Evolutionary conservation across 92 coral and sea anemone species (phyloP), one percentile per base, ranked within the genome.

Genomic region (Nematostella vectensis): DNA sequence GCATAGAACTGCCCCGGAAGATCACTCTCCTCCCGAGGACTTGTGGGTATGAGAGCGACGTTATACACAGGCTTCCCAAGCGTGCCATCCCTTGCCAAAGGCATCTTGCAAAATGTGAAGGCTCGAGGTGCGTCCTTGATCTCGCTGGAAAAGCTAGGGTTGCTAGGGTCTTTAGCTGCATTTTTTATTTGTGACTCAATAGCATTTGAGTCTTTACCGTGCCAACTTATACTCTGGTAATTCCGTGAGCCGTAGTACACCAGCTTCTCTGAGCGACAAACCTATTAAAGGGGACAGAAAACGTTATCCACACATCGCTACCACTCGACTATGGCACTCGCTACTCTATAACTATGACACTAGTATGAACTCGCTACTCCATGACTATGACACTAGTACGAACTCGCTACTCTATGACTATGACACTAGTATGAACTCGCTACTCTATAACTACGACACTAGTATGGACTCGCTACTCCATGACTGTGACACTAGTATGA

Each of bases 191-290:
- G 88, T 15, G 65, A 27, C 37, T 69, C 68, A 55, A 80, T 59
- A 1, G 81, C 87, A 20, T 43, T 15, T 51, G 20, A 52, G 44
- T 85, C 88, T 27, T 67, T 71, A 17, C 88, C 88, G 29, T 61
- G 50, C 84, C 88, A 81, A 1, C 58, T 31, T 38, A 30, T 28
- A 25, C 80, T 64, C 27, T 62, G 44, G 55, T 80, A 85, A 48
- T 48, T 47, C 58, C 48, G 61, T 25, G 80, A 52, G 16, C 77
- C 58, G 65, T 75, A 85, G 63, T 75, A 85, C 42, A 67, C 66
- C 4, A 85, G 88, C 55, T 62, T 75, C 9, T 85, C 88, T 15
- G 95, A 71, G 47, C 66, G 47, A 30, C 83, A 85, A 2, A 67
- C 54, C 86, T 79, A 21, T 17, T 25, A 18, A 6, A 15, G 40